Evolutionary conservation across 1,140 invertebrate genomes (phyloP), one percentile per base, ranked within the genome.

Genomic region (Orchesella cincta): DNA sequence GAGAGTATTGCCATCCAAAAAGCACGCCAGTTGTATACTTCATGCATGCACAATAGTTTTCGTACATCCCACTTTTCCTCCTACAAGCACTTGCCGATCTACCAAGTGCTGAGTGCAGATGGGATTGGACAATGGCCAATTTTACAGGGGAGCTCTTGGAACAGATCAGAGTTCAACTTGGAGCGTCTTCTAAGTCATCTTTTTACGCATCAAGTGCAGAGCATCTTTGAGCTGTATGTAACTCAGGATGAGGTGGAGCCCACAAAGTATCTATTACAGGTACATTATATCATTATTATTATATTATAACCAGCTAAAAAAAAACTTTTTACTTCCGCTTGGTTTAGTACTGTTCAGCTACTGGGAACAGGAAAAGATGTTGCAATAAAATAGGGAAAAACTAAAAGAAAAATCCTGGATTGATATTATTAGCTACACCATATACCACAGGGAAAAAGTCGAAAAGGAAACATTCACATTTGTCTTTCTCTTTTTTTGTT

Each of bases 91-190:
- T 81, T 83, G 83, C 87, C 84, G 5, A 81, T 85, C 64, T 86
- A 87, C 76, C 84, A 82, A 16, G 80, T 89, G 8, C 78, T 87
- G 1, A 81, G 80, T 73, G 51, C 79, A 52, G 82, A 83, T 8
- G 82, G 86, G n/a, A 80, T 89, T 20, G 88, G 88, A 0, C 84
- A 85, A 0, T 88, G 85, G 89, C 88, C 88, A 1, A 84, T 89
- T 20, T 81, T 88, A 1, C 76, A 85, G 33, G 82, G 81, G 28
- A 80, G 80, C 5, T 75, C 77, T 0, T 87, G 85, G 84, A 82
- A 83, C 76, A 31, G 70, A 72, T 80, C 79, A 74, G 79, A 72
- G 64, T 84, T 82, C 54, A 80, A 81, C 85, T 86, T 79, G 82
- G 86, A 88, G 72, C 81, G 85, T 14, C 83, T 89, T 0, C 80